A percentile compares a stretch with the other conserved stretches of the same genome.
Conservation (phyloP, 2,113 vertebrate species). For the Grus americana region DNA sequence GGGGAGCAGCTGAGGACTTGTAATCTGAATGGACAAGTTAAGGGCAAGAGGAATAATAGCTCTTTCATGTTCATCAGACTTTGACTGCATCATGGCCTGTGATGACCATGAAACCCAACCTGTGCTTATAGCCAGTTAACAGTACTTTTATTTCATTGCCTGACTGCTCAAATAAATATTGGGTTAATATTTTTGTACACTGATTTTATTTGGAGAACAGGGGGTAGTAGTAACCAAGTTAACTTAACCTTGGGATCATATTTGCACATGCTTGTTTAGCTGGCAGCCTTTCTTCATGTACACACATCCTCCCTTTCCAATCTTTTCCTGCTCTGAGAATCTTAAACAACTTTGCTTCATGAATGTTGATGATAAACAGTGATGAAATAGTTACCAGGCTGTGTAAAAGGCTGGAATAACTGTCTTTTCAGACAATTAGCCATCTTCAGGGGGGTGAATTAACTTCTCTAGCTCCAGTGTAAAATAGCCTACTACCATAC, state of each 20-base stretch:
- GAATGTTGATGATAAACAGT: not conserved
- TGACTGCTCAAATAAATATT: not conserved
- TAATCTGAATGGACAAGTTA: not conserved
- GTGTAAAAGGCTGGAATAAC: not conserved
- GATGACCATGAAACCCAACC: not conserved
- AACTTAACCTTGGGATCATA: not conserved
- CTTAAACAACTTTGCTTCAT: not conserved
- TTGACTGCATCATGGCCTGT: not conserved
- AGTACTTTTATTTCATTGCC: not conserved
- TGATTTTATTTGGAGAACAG: not conserved
- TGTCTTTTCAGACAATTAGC: not conserved
- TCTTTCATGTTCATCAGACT: not conserved
- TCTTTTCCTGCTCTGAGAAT: not conserved
- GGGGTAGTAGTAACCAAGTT: not conserved
- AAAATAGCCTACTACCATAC: not conserved
- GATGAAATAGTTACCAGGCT: not conserved
- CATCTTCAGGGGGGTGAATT: not conserved
- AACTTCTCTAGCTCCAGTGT: not conserved
- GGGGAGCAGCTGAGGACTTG: not conserved
- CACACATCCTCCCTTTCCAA: not conserved
- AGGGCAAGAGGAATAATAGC: not conserved
- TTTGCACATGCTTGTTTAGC: not conserved
- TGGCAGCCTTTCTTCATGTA: not conserved
- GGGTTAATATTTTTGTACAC: not conserved
- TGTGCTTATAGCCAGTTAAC: not conserved